These are phyloP conservation scores for Notodonta dromedarius DNA, from an alignment of 2,888 invertebrate genomes.

Conservation along the genomic window DNA sequence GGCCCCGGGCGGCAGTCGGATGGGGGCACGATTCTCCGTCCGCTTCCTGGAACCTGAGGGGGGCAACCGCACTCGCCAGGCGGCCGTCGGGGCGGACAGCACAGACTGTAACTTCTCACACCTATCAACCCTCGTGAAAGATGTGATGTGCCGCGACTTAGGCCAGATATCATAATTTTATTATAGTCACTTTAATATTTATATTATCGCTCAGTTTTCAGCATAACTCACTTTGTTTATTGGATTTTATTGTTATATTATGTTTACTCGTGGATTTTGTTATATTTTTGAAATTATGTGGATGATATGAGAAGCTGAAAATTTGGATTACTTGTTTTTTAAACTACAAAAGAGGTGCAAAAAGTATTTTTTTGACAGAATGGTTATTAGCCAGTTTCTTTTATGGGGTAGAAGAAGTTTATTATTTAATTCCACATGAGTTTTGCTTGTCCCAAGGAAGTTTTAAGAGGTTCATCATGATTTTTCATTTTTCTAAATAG, in stretches of 20 bases:
- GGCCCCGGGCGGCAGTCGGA: constrained; percentile 51
- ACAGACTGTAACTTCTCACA: constrained; percentile 44
- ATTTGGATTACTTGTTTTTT: constrained; percentile 2
- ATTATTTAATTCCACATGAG: no score
- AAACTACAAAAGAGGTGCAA: background rate
- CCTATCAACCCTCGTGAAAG: constrained; percentile 1
- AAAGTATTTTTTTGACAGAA: background rate
- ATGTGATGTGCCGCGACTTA: background rate
- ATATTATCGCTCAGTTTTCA: background rate
- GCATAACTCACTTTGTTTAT: background rate
- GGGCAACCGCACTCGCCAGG: constrained; percentile 50
- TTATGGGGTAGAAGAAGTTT: background rate
- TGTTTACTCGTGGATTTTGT: background rate
- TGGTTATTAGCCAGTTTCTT: background rate
- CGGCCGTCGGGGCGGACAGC: constrained; percentile 57
- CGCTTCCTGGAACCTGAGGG: constrained; percentile 44
- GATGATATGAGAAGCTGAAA: background rate
- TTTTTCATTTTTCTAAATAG: no score
- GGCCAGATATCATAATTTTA: constrained; percentile 4
- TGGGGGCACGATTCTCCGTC: constrained; percentile 54
- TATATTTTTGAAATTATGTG: constrained; percentile 6
- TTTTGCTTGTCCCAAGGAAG: no score
- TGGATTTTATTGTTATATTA: background rate
- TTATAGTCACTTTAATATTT: background rate
- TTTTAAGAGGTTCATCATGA: no score